These are phyloP conservation scores for Gobius niger DNA, from an alignment of 2,113 vertebrate genomes.

Conservation along the genomic window DNA sequence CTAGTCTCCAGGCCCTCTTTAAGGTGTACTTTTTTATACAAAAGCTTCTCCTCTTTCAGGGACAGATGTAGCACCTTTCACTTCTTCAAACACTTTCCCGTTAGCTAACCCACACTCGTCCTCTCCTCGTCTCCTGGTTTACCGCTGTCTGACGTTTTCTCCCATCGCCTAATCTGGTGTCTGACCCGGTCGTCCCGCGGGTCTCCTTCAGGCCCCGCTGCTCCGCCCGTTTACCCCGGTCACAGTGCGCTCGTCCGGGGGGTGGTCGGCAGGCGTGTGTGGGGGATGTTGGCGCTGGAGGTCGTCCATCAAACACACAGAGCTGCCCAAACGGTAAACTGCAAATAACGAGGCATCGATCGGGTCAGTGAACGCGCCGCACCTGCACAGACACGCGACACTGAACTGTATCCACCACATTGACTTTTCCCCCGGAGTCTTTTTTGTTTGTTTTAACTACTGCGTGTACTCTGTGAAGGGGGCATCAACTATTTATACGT, in stretches of 20 bases:
- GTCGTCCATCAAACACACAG: not conserved
- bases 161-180: not conserved
- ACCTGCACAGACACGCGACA: not conserved
- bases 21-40: no score
- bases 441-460: no score
- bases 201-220: not conserved
- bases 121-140: not conserved
- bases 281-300: not conserved
- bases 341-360: slow-evolving; percentile 2
- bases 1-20: no score
- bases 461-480: no score
- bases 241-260: not conserved
- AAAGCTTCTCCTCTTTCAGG: no score
- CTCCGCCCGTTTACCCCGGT: not conserved
- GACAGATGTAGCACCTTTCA: not conserved
- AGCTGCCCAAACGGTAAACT: not conserved
- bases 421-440: not conserved
- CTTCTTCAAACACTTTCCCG: not conserved
- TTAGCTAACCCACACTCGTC: not conserved
- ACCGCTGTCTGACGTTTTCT: not conserved
- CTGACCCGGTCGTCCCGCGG: not conserved
- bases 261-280: not conserved
- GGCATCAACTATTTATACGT: no score
- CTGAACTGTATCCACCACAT: not conserved
- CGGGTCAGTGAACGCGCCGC: not conserved